A percentile compares a stretch with the other conserved stretches of the same genome.
Evolutionary conservation across 2,888 invertebrate species (phyloP).

Genomic region (Neocrepidodera transversa): DNA sequence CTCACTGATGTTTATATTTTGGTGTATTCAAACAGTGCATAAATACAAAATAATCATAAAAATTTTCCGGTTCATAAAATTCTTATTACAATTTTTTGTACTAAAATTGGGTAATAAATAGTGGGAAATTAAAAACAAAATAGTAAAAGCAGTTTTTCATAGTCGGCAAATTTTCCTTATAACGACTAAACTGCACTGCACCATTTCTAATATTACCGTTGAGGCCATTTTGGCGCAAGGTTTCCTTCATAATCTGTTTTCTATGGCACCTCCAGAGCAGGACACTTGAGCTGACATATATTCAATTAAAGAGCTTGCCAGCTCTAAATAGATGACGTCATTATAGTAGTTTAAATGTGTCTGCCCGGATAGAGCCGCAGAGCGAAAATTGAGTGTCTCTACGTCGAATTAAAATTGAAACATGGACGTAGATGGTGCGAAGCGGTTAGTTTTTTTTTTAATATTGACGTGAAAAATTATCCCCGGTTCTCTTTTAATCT

Average conservation of each 20-base stretch:
- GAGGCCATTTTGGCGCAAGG: slow-evolving; percentile 36
- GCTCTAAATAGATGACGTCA: slow-evolving; percentile 35
- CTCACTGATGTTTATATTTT: too few relatives aligned
- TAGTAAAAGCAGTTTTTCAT: not conserved
- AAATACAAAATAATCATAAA: too few relatives aligned
- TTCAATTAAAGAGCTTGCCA: slow-evolving; percentile 46
- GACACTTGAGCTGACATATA: slow-evolving; percentile 42
- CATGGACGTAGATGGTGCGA: slow-evolving; percentile 16
- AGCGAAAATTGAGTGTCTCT: slow-evolving; percentile 33
- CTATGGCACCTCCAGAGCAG: slow-evolving; percentile 35
- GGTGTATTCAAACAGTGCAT: too few relatives aligned
- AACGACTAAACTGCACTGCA: slow-evolving; percentile 42
- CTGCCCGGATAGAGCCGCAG: slow-evolving; percentile 21
- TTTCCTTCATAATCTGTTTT: slow-evolving; percentile 32
- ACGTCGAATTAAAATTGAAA: slow-evolving; percentile 31
- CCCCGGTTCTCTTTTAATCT: too few relatives aligned
- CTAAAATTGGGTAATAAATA: too few relatives aligned
- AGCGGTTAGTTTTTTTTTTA: too few relatives aligned
- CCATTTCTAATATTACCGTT: slow-evolving; percentile 41
- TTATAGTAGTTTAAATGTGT: slow-evolving; percentile 31
- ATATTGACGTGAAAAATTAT: too few relatives aligned
- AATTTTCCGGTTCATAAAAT: too few relatives aligned
- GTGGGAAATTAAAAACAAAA: not conserved
- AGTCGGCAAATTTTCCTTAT: slow-evolving; percentile 30
- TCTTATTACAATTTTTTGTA: too few relatives aligned